Conservation (phyloP, 2,888 invertebrate genomes). For the Cosmia trapezina region DNA sequence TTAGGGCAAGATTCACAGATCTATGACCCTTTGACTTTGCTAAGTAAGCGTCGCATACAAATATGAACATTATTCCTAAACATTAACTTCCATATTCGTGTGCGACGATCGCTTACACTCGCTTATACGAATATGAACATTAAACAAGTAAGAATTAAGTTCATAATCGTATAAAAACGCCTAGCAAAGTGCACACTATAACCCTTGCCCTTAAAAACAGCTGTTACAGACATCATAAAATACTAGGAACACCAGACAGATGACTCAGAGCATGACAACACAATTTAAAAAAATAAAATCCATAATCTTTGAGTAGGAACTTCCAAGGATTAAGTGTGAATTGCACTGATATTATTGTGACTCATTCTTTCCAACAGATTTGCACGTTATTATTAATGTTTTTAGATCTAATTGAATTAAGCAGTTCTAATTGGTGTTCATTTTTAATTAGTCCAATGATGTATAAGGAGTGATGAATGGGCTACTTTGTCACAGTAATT, state of each 20-base stretch:
- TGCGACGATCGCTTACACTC: not conserved
- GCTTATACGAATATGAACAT: not conserved
- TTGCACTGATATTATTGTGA: conserved; percentile 46
- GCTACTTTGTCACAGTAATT: too few relatives aligned
- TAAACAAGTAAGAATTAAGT: accelerated
- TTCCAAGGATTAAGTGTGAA: conserved; percentile 37
- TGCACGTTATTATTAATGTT: not conserved
- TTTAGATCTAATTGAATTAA: conserved; percentile 18
- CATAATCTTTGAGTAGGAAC: conserved; percentile 26
- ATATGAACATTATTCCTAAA: not conserved
- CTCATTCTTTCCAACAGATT: conserved; percentile 27
- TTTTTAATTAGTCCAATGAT: conserved; percentile 1
- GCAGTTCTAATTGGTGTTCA: not conserved
- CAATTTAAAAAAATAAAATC: conserved; percentile 26
- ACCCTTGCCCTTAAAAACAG: not conserved
- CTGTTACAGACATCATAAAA: conserved; percentile 42
- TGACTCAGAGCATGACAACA: conserved; percentile 54
- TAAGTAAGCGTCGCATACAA: not conserved
- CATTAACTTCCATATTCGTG: not conserved
- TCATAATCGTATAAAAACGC: not conserved
- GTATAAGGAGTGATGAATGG: not conserved
- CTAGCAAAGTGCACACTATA: not conserved
- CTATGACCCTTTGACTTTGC: not conserved
- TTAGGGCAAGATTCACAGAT: not conserved
- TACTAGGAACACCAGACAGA: conserved; percentile 44